Evolutionary conservation across 2,113 vertebrate genomes (phyloP), one percentile per base, ranked within the genome.

Genomic region (Lepus europaeus): DNA sequence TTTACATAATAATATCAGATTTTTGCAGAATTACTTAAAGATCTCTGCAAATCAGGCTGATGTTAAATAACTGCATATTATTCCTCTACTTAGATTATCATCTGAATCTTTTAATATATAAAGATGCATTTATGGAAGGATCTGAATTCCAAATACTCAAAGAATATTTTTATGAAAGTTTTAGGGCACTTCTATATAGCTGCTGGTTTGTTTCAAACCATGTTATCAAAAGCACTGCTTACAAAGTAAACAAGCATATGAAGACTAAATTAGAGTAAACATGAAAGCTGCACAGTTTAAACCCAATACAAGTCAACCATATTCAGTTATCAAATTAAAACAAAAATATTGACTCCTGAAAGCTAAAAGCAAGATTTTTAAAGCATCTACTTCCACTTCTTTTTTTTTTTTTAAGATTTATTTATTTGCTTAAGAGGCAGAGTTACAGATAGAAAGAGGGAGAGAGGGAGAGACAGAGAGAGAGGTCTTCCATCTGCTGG

Each of bases 241-340:
- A 99, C 98, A 98, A 98, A 98, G 98, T 98, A 98, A 99, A 99
- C 98, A 98, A 99, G 45, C 99, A 98, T 98, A 99, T 99, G 99
- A 99, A 99, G 99, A 99, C 99, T 99, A 98, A 99, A 99, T 99
- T 99, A 99, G 98, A 98, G 98, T 98, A 99, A 98, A 98, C 97
- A 98, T 99, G 99, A 99, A 99, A 99, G 99, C 98, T 99, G 98
- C 99, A 99, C 99, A 99, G 98, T 99, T 98, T 98, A 98, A 98
- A 99, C 98, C 98, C 98, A 99, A 98, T 98, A 98, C 97, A 99
- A 99, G 98, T 98, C 98, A 98, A 98, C 98, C 98, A 98, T 98
- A 98, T 98, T 98, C 98, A 98, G 98, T 98, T 98, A 98, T 98
- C 98, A 98, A 98, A 98, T 98, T 98, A 98, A 98, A 98, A 97